A percentile compares a stretch with the other conserved stretches of the same genome.
Conservation (phyloP, 2,113 vertebrate genomes). For the Anseranas semipalmata region DNA sequence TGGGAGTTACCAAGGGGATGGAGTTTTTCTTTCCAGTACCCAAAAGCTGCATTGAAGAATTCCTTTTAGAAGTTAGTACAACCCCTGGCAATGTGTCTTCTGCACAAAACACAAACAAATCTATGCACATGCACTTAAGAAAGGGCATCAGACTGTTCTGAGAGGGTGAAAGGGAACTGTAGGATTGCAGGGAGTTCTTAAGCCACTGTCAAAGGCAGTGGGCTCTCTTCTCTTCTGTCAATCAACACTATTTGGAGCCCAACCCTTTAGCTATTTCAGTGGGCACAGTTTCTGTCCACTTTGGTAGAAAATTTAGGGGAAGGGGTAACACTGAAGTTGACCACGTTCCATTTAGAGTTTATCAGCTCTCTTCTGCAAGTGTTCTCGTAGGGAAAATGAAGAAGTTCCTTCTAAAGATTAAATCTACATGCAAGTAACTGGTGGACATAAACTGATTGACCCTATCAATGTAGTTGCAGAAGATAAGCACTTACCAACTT, state of each 20-base stretch:
- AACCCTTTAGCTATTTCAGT: not conserved
- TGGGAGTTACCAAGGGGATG: not conserved
- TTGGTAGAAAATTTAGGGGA: not conserved
- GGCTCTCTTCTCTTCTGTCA: not conserved
- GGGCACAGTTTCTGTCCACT: not conserved
- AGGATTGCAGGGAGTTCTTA: not conserved
- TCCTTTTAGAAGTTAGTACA: slow-evolving; percentile 1
- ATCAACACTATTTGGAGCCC: not conserved
- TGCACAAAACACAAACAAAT: not conserved
- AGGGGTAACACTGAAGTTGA: not conserved
- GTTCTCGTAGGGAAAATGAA: not conserved
- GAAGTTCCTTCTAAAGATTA: not conserved
- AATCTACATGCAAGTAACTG: not conserved
- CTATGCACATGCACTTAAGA: not conserved
- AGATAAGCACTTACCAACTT: not conserved
- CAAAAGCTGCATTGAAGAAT: not conserved
- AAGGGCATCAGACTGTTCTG: not conserved
- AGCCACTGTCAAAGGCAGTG: not conserved
- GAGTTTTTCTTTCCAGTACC: not conserved
- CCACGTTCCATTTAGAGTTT: not conserved
- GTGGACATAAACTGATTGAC: not conserved
- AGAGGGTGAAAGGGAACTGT: not conserved
- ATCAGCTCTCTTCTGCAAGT: not conserved
- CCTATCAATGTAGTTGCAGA: not conserved
- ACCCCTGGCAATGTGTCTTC: not conserved